A percentile compares a stretch with the other conserved stretches of the same genome.
Conservation (phyloP, 2,113 vertebrate genomes). For the Cephalophus harveyi region DNA sequence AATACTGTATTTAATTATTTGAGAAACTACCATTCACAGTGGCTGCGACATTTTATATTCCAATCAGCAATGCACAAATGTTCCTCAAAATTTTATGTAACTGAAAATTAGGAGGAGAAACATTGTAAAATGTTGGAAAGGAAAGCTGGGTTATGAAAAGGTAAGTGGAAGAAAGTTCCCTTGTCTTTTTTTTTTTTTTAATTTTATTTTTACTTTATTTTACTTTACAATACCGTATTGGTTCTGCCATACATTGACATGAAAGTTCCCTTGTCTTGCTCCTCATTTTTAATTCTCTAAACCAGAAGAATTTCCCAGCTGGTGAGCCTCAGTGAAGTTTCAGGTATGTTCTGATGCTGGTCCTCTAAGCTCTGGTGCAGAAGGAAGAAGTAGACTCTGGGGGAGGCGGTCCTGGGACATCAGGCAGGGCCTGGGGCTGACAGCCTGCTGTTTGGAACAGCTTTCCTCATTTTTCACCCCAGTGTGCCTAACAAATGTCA, state of each 20-base stretch:
- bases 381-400: too few species aligned
- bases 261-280: not conserved
- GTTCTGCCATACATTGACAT: too few species aligned
- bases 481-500: not conserved
- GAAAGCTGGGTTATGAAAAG: slow-evolving; percentile 8
- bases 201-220: too few species aligned
- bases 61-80: not conserved
- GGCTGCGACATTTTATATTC: not conserved
- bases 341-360: not conserved
- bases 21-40: not conserved
- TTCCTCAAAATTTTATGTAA: slow-evolving; percentile 16
- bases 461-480: not conserved
- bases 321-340: not conserved
- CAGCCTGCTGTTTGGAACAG: not conserved
- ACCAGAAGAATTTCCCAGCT: not conserved
- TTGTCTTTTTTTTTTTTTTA: too few species aligned
- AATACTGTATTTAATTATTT: not conserved
- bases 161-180: not conserved
- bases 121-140: not conserved
- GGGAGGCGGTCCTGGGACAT: rapidly evolving
- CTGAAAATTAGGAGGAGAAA: slow-evolving; percentile 31
- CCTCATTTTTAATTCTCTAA: not conserved
- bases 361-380: not conserved
- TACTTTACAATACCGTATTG: too few species aligned
- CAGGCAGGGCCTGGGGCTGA: not conserved